Conservation (phyloP, 2,888 invertebrate species). For the Drosophila testacea region DNA sequence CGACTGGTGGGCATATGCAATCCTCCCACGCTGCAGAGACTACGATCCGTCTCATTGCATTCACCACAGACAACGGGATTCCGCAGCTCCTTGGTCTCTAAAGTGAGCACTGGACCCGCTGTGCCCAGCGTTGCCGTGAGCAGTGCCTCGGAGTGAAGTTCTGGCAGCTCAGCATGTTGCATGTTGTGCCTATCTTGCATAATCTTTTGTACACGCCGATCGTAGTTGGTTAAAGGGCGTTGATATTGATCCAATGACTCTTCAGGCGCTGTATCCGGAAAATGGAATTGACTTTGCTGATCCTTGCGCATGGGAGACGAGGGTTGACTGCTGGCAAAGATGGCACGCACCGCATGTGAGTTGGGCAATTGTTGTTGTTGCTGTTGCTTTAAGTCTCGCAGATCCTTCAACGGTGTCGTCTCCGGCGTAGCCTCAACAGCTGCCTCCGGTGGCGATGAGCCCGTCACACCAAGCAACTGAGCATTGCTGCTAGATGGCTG, state of each 20-base stretch:
- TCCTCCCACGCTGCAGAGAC: slow-evolving; percentile 87
- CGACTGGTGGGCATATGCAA: slow-evolving; percentile 87
- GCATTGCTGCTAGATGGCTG: slow-evolving; percentile 77
- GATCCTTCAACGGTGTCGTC: slow-evolving; percentile 92
- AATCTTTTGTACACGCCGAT: slow-evolving; percentile 74
- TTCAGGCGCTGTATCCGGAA: slow-evolving; percentile 71
- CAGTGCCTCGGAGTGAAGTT: slow-evolving; percentile 49
- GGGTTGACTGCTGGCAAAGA: slow-evolving; percentile 87
- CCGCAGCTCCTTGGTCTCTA: slow-evolving; percentile 37
- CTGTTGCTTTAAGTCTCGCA: slow-evolving; percentile 70
- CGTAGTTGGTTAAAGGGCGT: slow-evolving; percentile 64
- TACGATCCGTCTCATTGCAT: slow-evolving; percentile 86
- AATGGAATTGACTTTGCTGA: slow-evolving; percentile 86
- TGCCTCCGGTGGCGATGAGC: slow-evolving; percentile 92
- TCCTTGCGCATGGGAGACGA: slow-evolving; percentile 90
- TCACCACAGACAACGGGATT: slow-evolving; percentile 72
- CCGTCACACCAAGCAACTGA: slow-evolving; percentile 85
- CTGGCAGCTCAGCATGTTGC: slow-evolving; percentile 60
- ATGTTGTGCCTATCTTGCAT: slow-evolving; percentile 65
- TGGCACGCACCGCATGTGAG: slow-evolving; percentile 89
- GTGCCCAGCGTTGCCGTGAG: slow-evolving; percentile 26
- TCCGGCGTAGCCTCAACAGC: slow-evolving; percentile 96
- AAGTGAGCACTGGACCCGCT: slow-evolving; percentile 11
- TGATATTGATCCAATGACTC: slow-evolving; percentile 27
- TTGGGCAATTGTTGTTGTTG: slow-evolving; percentile 85